Evolutionary conservation across 2,888 invertebrate species (phyloP), one percentile per base, ranked within the genome.

Genomic region (Drosophila leonis): DNA sequence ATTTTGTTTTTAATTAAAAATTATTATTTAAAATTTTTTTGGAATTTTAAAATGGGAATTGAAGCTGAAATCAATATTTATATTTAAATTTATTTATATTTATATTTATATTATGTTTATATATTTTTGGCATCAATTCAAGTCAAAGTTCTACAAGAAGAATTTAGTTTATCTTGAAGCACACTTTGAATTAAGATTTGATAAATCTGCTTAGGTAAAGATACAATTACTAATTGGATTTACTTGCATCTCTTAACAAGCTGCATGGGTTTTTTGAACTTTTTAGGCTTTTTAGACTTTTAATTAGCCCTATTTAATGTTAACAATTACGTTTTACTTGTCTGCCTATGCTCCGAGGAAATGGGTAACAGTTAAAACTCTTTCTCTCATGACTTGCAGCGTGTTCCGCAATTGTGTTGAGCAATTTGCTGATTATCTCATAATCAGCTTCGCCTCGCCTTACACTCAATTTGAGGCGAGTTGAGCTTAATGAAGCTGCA

Each of bases 341-440:
- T 29, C 27, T 18, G 35, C 12, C 33, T 33, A 57, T 39, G 42
- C 33, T 13, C 24, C 48, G 37, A 31, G 54, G 35, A 61, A 62
- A 49, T 51, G 24, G 24, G 35, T 27, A 60, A 24, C 24, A 33
- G n/a, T 39, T 59, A 20, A 51, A 44, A 5, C 24, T 52, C 46
- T 71, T 39, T 62, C 20, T 42, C 61, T 52, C 46, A 29, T 39
- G 41, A 39, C 54, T 62, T 51, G 46, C 49, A 51, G 49, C 55
- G 59, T 68, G 56, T 77, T 76, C 65, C 65, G 65, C 67, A 75
- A 78, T 75, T 75, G 56, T 54, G 72, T 87, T 87, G 65, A 65
- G 84, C 75, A 87, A 83, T 80, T 82, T 49, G 54, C 62, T 80
- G 82, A 80, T 84, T 87, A 83, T 87, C 87, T 80, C 82, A 87